Evolutionary conservation across 1,140 invertebrate species (phyloP).

Genomic region (Drosophila arawakana): DNA sequence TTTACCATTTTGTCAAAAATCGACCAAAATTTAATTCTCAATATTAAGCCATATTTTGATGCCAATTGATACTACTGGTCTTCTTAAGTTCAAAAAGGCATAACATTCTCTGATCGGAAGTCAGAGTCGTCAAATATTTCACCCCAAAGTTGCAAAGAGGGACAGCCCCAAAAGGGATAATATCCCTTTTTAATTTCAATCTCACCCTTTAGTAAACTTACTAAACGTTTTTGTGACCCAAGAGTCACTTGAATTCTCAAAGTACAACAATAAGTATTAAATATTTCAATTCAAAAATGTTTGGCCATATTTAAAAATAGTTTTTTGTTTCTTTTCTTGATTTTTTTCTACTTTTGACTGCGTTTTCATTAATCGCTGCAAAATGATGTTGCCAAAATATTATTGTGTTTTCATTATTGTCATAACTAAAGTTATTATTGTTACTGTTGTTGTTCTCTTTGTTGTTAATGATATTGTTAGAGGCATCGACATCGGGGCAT

Average conservation of each 20-base stretch:
- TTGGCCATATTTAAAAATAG: conserved; percentile 57
- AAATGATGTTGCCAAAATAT: conserved; percentile 69
- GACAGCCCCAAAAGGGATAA: too few relatives aligned
- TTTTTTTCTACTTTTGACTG: conserved; percentile 41
- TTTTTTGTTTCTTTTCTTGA: conserved; percentile 38
- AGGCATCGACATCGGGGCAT: conserved; percentile 34
- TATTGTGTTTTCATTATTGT: conserved; percentile 33
- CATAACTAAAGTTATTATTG: conserved; percentile 25
- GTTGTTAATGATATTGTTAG: conserved; percentile 75
- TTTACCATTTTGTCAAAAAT: too few relatives aligned
- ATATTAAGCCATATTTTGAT: too few relatives aligned
- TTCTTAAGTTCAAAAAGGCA: too few relatives aligned
- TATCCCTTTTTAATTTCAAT: too few relatives aligned
- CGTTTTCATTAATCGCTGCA: conserved; percentile 63
- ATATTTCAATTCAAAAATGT: conserved; percentile 34
- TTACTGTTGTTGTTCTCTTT: conserved; percentile 37
- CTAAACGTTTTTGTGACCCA: too few relatives aligned
- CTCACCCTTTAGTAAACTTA: too few relatives aligned
- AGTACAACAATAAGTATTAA: conserved; percentile 11
- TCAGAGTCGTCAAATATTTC: too few relatives aligned
- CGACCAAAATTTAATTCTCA: too few relatives aligned
- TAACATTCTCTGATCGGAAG: too few relatives aligned
- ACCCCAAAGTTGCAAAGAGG: too few relatives aligned
- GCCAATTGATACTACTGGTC: too few relatives aligned
- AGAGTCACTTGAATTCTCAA: not conserved